These are phyloP conservation scores for Troides aeacus DNA, from an alignment of 2,888 invertebrate genomes.

Conservation along the genomic window DNA sequence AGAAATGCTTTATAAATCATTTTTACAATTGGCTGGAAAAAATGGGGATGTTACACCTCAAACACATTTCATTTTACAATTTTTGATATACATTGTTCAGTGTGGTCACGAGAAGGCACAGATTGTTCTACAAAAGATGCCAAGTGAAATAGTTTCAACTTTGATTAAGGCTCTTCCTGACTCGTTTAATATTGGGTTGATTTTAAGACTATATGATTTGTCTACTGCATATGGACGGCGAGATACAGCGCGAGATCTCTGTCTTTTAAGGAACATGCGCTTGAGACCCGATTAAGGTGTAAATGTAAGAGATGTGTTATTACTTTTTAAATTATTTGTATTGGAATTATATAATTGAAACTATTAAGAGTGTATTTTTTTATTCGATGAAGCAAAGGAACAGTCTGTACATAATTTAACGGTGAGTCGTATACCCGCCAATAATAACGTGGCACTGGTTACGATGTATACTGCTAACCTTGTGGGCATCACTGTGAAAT, in stretches of 20 bases:
- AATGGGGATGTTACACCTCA: slow-evolving; percentile 91
- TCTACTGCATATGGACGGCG: slow-evolving; percentile 87
- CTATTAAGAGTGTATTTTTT: neutral
- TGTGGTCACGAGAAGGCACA: slow-evolving; percentile 87
- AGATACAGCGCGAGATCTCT: slow-evolving; percentile 92
- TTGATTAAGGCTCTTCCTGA: slow-evolving; percentile 90
- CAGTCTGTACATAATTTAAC: too few species aligned
- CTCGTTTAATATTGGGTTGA: slow-evolving; percentile 85
- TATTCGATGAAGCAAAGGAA: too few species aligned
- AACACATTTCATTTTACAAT: slow-evolving; percentile 90
- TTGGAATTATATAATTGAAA: slow-evolving; percentile 5
- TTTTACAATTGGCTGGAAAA: slow-evolving; percentile 84
- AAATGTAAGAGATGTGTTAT: slow-evolving; percentile 12
- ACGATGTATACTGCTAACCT: too few species aligned
- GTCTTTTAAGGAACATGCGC: slow-evolving; percentile 90
- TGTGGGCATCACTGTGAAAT: too few species aligned
- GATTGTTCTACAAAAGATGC: slow-evolving; percentile 87
- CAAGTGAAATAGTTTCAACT: slow-evolving; percentile 87
- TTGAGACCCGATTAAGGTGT: slow-evolving; percentile 75
- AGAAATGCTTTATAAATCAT: slow-evolving; percentile 85
- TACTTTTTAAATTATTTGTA: slow-evolving; percentile 7
- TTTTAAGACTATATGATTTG: slow-evolving; percentile 90
- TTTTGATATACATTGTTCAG: slow-evolving; percentile 86
- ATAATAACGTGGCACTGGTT: too few species aligned
- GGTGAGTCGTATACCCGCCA: too few species aligned